Evolutionary conservation across 2,797 vertebrate species (phyloP), one percentile per base, ranked within the genome.

Genomic region (Gymnocypris eckloni): DNA sequence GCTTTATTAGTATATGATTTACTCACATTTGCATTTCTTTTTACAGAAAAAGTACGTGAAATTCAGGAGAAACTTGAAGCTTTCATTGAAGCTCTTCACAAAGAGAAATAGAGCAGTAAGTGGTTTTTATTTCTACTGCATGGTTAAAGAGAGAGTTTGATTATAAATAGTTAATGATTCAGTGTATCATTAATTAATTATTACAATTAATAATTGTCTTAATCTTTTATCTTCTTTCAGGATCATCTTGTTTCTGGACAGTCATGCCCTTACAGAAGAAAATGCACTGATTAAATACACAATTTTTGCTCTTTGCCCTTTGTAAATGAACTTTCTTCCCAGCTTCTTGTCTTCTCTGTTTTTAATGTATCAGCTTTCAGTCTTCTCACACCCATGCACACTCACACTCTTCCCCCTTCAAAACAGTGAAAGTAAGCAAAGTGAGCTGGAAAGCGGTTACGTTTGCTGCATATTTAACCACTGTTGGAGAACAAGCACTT

Each of bases 61-160:
- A 99, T 99, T 92, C 98, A 99, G 94, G 98, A 99, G 94, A 99
- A 99, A 95, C 98, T 99, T 93, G 98, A 99, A 96, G 96, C 96
- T 87, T 99, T 99, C 94, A 99, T 99, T 88, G 98, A 99, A 96
- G 97, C 98, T 91, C 98, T 99, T 90, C 98, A 99, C 94, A 97
- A 99, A 91, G 98, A 99, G 90, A 99, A 99, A 89, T 99, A 96
- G 93, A 72, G 86, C 61, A 87, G 37, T 81, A 94, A 91, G 94
- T 95, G 91, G 43, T 59, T n/a, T 80, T 3, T 20, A 54, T 45
- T 54, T 61, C 22, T 37, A 5, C 43, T 39, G 6, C 28, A 25
- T 20, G 12, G 43, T 28, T 76, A 45, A 48, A 56, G 8, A 77
- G 10, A 22, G 10, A 39, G 39, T n/a, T 22, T 77, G 20, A 56